Base-by-base conservation (phyloP, 2,113 vertebrate genomes). In the Dissostichus mawsoni region DNA sequence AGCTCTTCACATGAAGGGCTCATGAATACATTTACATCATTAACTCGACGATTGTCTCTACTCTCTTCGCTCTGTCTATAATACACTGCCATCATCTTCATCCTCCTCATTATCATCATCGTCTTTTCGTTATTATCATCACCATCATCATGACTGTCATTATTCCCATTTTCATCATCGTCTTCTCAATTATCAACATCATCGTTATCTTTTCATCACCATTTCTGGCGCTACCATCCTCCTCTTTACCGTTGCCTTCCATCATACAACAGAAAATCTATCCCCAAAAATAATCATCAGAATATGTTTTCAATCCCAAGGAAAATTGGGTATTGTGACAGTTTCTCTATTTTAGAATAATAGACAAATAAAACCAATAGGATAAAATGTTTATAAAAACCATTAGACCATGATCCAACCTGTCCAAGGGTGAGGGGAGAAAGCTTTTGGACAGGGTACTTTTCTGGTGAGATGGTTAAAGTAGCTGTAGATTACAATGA, bases 11-110 rank as follows among this genome's bases (percentile, higher is more conserved):
- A 78, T 80, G 78, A 82, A 73, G 80, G 67, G 61, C 77, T 71
- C 66, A 80, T 82, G 77, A 85, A 90, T 82, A 87, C 71, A 83
- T 89, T 89, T 82, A 71, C 68, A 88, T 82, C 59, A 80, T 85
- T 76, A 84, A 58, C 63, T 61, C 44, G 52, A 85, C 51, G 29
- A 82, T 53, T 81, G 6, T 74, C 58, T 66, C 45, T 0, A 18
- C 44, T 79, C 57, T 45, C 20, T 16, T 51, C 29, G 10, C 14
- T 1, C 11, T 11, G 56, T 57, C 47, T 36, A 20, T 33, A 17
- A 66, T 18, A 36, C 29, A 29, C 65, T n/a, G 59, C n/a, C 50
- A 11, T 3, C 13, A 36, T 69, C 50, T n/a, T 18, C 44, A 25
- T 65, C n/a, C n/a, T 57, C n/a, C 53, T 70, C 25, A 5, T 48